These are phyloP conservation scores for Penaeus monodon DNA, from an alignment of 2,888 invertebrate species.

Conservation along the genomic window DNA sequence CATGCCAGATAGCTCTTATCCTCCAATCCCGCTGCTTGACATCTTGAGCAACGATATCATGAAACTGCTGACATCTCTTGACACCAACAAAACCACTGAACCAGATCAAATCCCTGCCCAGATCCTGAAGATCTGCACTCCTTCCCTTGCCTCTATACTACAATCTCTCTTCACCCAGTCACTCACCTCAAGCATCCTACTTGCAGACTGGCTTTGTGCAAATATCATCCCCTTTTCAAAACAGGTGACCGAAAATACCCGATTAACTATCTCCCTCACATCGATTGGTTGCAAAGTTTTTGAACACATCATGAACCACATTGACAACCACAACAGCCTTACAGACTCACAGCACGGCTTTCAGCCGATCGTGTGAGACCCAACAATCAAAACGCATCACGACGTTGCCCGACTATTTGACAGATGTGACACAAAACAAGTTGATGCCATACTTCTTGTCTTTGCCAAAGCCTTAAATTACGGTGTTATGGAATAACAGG, in stretches of 20 bases:
- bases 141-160: neutral
- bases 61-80: conserved; percentile 3
- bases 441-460: no score
- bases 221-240: neutral
- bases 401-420: no score
- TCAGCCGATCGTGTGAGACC: neutral
- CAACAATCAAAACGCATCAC: no score
- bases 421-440: no score
- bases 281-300: neutral
- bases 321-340: neutral
- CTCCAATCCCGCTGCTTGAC: neutral
- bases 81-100: neutral
- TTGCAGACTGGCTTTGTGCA: neutral
- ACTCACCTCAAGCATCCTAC: neutral
- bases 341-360: neutral
- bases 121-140: neutral
- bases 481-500: no score
- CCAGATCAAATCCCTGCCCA: neutral
- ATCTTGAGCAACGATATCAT: neutral
- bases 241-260: neutral
- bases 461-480: no score
- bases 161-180: neutral
- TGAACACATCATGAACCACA: neutral
- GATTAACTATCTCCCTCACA: neutral
- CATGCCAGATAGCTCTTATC: neutral